Evolutionary conservation across 2,113 vertebrate species (phyloP).

Genomic region (Passer domesticus): DNA sequence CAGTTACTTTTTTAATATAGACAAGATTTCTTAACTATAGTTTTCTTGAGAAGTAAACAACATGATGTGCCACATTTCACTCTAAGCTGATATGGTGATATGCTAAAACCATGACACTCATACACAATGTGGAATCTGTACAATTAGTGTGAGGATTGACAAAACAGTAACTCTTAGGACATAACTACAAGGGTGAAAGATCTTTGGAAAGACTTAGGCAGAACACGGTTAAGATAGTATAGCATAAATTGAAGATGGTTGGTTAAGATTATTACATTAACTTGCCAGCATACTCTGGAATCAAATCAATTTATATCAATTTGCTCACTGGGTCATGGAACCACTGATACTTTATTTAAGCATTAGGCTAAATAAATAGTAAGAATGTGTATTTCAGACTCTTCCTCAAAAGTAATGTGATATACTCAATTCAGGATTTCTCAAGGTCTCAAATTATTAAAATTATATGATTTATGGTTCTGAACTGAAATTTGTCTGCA

Average conservation of each 20-base stretch:
- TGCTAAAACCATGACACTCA: background rate
- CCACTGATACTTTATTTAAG: background rate
- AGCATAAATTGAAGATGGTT: background rate
- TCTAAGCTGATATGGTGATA: background rate
- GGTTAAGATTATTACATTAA: background rate
- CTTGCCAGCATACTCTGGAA: background rate
- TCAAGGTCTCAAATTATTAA: background rate
- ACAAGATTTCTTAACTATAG: background rate
- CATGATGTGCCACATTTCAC: background rate
- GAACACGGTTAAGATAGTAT: background rate
- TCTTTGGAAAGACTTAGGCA: background rate
- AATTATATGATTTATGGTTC: background rate
- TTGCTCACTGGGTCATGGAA: background rate
- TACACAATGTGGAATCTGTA: background rate
- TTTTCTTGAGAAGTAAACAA: background rate
- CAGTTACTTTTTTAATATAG: background rate
- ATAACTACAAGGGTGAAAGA: background rate
- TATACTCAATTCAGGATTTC: background rate
- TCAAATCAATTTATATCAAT: background rate
- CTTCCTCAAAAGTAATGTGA: background rate
- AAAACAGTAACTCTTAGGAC: background rate
- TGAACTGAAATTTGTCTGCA: background rate
- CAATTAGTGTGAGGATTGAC: background rate
- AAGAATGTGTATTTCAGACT: background rate
- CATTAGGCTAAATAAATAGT: background rate